These are phyloP conservation scores for Pemphigus obesinymphae DNA, from an alignment of 1,140 invertebrate species.

Conservation along the genomic window DNA sequence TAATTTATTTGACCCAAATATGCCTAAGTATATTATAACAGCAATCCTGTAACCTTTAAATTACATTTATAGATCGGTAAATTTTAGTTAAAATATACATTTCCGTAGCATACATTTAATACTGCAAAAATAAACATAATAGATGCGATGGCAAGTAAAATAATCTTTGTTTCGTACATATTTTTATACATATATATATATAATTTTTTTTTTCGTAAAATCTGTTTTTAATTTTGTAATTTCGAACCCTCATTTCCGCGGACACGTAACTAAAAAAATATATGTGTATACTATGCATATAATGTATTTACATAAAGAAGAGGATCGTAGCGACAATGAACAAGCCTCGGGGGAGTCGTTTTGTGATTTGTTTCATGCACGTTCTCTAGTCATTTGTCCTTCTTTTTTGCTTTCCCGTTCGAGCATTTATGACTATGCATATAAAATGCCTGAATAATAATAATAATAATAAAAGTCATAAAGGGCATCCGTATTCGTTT, in stretches of 20 bases:
- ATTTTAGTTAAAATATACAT: too few species aligned
- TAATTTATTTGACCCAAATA: too few species aligned
- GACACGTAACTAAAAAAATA: background rate
- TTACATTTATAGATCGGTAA: too few species aligned
- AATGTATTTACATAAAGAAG: too few species aligned
- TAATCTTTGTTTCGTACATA: background rate
- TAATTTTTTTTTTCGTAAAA: background rate
- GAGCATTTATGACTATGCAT: background rate
- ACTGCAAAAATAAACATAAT: too few species aligned
- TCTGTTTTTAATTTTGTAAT: conserved; percentile 1
- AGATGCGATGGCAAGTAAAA: too few species aligned
- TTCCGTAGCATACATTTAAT: too few species aligned
- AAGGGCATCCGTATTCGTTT: background rate
- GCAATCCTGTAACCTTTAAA: too few species aligned
- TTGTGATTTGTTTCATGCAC: conserved; percentile 17
- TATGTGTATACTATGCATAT: too few species aligned
- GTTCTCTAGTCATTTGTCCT: background rate
- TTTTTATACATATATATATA: too few species aligned
- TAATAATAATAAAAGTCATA: conserved; percentile 14
- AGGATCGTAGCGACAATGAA: background rate
- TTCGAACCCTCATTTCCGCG: too few species aligned
- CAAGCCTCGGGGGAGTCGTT: conserved; percentile 2
- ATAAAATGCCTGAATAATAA: background rate
- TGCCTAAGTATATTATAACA: too few species aligned
- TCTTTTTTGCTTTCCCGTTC: background rate